Evolutionary conservation across 2,797 vertebrate species (phyloP).

Genomic region (Caiman crocodilus): DNA sequence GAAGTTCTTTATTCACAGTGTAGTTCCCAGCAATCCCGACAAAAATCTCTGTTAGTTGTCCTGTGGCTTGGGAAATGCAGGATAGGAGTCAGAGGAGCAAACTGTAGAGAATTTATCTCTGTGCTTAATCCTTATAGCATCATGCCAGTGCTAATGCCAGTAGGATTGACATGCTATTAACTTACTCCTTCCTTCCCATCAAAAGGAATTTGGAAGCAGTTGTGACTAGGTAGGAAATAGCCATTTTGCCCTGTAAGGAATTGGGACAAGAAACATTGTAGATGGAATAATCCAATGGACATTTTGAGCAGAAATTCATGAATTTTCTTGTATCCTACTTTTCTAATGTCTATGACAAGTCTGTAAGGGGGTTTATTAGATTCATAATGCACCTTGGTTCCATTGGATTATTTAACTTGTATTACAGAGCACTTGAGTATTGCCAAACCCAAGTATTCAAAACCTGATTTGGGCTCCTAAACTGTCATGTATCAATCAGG

Average conservation of each 20-base stretch:
- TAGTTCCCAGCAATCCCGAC: neutral
- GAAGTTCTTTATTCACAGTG: neutral
- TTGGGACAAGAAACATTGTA: too few relatives aligned
- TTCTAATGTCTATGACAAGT: too few relatives aligned
- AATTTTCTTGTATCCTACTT: too few relatives aligned
- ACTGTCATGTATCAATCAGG: too few relatives aligned
- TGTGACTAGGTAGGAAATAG: conserved; percentile 29
- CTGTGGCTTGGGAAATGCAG: neutral
- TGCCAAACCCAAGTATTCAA: too few relatives aligned
- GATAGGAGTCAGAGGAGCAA: neutral
- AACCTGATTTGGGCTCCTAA: too few relatives aligned
- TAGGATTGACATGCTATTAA: neutral
- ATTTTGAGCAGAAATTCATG: too few relatives aligned
- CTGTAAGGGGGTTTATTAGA: too few relatives aligned
- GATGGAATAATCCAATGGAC: too few relatives aligned
- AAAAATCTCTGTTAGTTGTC: neutral
- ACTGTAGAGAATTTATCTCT: conserved; percentile 26
- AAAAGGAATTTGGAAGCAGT: conserved; percentile 18
- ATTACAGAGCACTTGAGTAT: too few relatives aligned
- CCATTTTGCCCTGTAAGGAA: fast-evolving
- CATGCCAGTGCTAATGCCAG: neutral
- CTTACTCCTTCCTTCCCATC: conserved; percentile 34
- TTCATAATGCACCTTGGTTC: too few relatives aligned
- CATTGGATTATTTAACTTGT: too few relatives aligned
- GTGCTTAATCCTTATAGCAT: conserved; percentile 8